A percentile compares a stretch with the other conserved stretches of the same genome.
Evolutionary conservation across 1,140 invertebrate genomes (phyloP).

Genomic region (Heterodera schachtii): DNA sequence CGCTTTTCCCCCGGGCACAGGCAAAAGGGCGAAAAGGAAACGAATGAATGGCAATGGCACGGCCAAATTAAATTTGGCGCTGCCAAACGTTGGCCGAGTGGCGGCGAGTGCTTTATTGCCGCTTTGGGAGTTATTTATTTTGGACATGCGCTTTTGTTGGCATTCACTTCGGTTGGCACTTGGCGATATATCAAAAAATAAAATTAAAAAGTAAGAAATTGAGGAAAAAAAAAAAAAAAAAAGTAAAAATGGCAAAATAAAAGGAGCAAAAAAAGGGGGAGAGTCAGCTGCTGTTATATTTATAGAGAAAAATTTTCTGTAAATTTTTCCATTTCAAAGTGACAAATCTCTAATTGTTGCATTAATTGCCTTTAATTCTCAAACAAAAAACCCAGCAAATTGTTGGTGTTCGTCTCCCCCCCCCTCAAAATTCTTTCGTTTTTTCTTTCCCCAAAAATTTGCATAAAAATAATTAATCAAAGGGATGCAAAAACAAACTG

Average conservation of each 20-base stretch:
- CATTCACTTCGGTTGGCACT: not conserved
- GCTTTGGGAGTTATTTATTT: constrained; percentile 14
- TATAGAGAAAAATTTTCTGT: too few species aligned
- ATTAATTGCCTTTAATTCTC: too few species aligned
- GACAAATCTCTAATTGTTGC: too few species aligned
- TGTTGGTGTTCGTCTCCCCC: not conserved
- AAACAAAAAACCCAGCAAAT: too few species aligned
- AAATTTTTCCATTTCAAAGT: too few species aligned
- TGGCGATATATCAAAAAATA: not conserved
- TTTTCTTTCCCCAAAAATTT: not conserved
- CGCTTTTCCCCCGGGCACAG: not conserved
- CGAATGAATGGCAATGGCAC: not conserved
- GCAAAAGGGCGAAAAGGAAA: not conserved
- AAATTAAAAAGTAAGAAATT: not conserved
- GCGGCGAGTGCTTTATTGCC: constrained; percentile 16
- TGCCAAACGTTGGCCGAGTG: not conserved
- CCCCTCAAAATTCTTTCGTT: not conserved
- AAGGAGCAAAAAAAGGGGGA: too few species aligned
- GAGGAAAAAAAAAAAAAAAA: not conserved
- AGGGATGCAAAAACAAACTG: not conserved
- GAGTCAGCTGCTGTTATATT: too few species aligned
- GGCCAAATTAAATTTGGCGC: too few species aligned
- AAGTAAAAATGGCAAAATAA: too few species aligned
- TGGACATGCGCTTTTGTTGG: not conserved
- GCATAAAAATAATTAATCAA: constrained; percentile 1